Base-by-base conservation (phyloP, 2,797 vertebrate genomes). In the Darevskia mixta region DNA sequence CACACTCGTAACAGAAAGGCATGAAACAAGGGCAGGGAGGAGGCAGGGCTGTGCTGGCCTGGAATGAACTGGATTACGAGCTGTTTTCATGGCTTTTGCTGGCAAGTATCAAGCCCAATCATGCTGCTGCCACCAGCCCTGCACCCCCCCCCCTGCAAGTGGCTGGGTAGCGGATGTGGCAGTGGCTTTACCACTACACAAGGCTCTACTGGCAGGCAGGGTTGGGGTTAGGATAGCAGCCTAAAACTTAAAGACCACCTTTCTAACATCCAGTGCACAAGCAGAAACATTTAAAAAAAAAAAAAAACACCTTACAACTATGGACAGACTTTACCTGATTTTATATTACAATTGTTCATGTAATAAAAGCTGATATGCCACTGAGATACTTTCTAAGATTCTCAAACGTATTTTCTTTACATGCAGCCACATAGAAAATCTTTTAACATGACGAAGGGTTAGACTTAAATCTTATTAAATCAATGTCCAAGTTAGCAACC, bases 401-500 rank as follows among this genome's bases (percentile, higher is more conserved):
- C 32, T 38, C 49, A 8, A n/a, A 29, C 20, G 1, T 43, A 67
- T 38, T 69, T 71, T 66, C 41, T 77, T 43, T 10, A 32, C n/a
- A 32, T 13, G 77, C 6, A 78, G 20, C 38, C 17, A 71, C 55
- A 79, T 10, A 3, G 27, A 7, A 2, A 0, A 23, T 29, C 11
- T 88, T 84, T 71, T 1, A 88, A 32, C 32, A 79, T 32, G 45
- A 77, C 86, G 45, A 86, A 87, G n/a, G 77, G 86, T 91, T 89
- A 90, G 73, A 45, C 75, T 83, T 35, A 88, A 89, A 92, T 87
- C 83, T 88, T 87, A 91, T 90, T 89, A 93, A 81, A 66, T 61
- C 49, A 78, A 29, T 71, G 27, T n/a, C 32, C 15, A 49, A n/a
- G 7, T 73, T 78, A 38, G 27, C n/a, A 86, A 45, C 35, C 82